Conservation (phyloP, 2,888 invertebrate genomes). For the Cecidostiba fungosa region DNA sequence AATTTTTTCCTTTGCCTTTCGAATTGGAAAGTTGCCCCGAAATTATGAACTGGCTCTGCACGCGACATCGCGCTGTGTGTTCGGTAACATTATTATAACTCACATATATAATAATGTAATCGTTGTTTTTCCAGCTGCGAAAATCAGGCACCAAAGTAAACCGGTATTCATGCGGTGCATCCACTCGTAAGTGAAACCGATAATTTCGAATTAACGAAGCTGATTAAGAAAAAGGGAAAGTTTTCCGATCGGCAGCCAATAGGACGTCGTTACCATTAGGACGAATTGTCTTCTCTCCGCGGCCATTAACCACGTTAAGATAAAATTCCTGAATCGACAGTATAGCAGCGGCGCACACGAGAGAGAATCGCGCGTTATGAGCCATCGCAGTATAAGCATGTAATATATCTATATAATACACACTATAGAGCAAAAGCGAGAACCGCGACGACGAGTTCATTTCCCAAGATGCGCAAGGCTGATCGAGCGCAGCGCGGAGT, state of each 20-base stretch:
- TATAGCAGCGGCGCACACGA: neutral
- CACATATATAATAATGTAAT: no score
- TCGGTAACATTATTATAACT: neutral
- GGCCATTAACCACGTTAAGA: neutral
- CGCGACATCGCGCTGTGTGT: neutral
- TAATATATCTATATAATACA: neutral
- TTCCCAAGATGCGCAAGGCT: conserved; percentile 58
- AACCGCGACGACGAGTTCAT: conserved; percentile 42
- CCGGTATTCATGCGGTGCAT: neutral
- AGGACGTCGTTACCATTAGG: neutral
- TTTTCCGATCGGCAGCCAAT: neutral
- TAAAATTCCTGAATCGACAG: neutral
- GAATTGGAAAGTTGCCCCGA: neutral
- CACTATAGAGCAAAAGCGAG: neutral
- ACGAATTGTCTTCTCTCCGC: neutral
- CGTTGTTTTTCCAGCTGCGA: no score
- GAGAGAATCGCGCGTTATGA: neutral
- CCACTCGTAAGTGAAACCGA: no score
- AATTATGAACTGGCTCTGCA: neutral
- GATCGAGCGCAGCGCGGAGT: conserved; percentile 57
- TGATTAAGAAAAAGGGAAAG: neutral
- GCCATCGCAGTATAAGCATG: neutral
- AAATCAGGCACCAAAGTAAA: neutral
- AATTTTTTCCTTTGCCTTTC: conserved; percentile 7
- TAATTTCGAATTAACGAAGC: no score